Evolutionary conservation across 2,888 invertebrate species (phyloP).

Genomic region (Heteropelma amictum): DNA sequence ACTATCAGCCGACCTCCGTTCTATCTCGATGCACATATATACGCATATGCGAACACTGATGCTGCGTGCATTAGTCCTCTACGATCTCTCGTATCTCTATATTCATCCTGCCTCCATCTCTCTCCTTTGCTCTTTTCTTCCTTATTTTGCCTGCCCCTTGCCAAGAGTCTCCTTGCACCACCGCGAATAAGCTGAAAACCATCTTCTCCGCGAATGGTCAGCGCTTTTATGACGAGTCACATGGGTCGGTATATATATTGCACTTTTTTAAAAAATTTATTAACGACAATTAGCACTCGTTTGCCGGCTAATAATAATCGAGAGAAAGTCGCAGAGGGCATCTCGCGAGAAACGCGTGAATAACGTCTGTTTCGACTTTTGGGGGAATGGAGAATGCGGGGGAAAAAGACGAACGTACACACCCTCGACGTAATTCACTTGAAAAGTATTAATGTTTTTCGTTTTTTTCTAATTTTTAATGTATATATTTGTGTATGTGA

Average conservation of each 20-base stretch:
- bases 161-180: too few relatives aligned
- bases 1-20: constrained; percentile 62
- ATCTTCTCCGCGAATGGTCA: constrained; percentile 26
- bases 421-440: too few relatives aligned
- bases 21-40: constrained; percentile 55
- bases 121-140: constrained; percentile 38
- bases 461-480: background rate
- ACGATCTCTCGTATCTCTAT: background rate
- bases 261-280: background rate
- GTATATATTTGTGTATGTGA: background rate
- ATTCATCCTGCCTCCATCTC: constrained; percentile 44
- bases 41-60: background rate
- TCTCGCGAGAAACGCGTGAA: background rate
- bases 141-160: constrained; percentile 25
- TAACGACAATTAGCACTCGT: constrained; percentile 46
- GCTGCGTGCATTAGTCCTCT: constrained; percentile 29
- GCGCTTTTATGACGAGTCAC: constrained; percentile 44
- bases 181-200: constrained; percentile 15
- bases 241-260: background rate
- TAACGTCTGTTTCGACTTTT: background rate
- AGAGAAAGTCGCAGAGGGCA: background rate
- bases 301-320: constrained; percentile 31
- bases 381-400: background rate
- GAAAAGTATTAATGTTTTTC: background rate
- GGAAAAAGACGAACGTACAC: too few relatives aligned